phyloP scores from a whole-genome alignment of 1,140 invertebrate species.

The Pseudomyrmex gracilis region DNA sequence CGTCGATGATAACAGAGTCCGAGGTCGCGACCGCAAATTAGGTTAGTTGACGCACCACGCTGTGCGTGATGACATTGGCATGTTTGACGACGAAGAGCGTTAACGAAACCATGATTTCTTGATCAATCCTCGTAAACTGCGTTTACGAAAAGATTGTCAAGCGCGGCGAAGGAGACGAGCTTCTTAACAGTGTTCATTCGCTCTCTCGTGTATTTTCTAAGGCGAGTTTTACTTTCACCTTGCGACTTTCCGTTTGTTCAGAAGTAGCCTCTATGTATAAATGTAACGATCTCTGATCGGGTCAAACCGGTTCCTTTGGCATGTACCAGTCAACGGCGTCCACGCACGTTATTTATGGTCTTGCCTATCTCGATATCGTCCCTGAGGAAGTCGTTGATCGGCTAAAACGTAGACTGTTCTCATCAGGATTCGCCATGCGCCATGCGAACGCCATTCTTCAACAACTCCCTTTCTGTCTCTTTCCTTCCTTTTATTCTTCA shows the following conservation, averaged over 20 bases:
- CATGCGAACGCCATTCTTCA: constrained; percentile 4
- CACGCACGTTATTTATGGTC: constrained; percentile 44
- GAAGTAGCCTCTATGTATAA: constrained; percentile 54
- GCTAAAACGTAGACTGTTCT: neutral
- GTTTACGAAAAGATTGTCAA: neutral
- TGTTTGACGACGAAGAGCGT: neutral
- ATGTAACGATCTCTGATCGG: constrained; percentile 40
- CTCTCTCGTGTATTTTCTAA: constrained; percentile 19
- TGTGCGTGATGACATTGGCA: neutral
- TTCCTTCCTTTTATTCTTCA: too few species aligned
- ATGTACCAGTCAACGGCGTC: constrained; percentile 29
- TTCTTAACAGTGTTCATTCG: too few species aligned
- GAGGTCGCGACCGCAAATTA: constrained; percentile 24
- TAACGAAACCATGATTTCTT: constrained; percentile 24
- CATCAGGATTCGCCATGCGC: constrained; percentile 19
- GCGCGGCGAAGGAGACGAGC: neutral
- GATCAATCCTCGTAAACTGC: neutral
- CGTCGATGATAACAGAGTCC: neutral
- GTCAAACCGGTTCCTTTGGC: constrained; percentile 58
- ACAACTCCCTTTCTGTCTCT: too few species aligned
- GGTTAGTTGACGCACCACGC: constrained; percentile 59
- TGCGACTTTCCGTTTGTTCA: constrained; percentile 28
- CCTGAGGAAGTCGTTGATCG: neutral
- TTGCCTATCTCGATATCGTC: neutral
- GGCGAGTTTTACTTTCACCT: constrained; percentile 68